Evolutionary conservation across 2,888 invertebrate species (phyloP), one percentile per base, ranked within the genome.

Genomic region (Polyploca ridens): DNA sequence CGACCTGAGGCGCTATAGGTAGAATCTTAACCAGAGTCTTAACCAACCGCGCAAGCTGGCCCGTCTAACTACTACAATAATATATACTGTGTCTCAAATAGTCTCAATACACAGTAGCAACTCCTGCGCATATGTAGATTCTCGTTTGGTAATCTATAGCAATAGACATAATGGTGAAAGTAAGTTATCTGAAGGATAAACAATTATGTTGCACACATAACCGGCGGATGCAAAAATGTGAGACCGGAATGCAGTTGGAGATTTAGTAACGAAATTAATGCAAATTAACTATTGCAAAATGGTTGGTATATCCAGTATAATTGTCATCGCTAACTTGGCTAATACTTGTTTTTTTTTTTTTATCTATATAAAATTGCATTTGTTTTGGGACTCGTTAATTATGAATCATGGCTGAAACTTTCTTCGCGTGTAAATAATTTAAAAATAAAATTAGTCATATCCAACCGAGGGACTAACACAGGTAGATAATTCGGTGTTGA

Each of bases 101-200:
- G 27, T 27, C n/a, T 6, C 46, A 13, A 35, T 27, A 27, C 27
- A 27, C 38, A 60, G 60, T n/a, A 61, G 61, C 41, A 61, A 61
- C 41, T 41, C 61, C 60, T 54, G 54, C 60, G 35, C 41, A 41
- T 41, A 61, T 61, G n/a, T 61, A 27, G 38, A 61, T 16, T 41
- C 41, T 61, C 41, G 35, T 54, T 54, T 54, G 54, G 19, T 54
- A 54, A 27, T 27, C 27, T 27, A 27, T 27, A 27, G 27, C 27
- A 27, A 27, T 27, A 27, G 1, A 27, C 2, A 27, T 27, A 27
- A 38, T n/a, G 14, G 61, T 61, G 61, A 61, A 61, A 61, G 61
- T 35, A n/a, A 60, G 33, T 14, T 61, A 61, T 16, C 16, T 41
- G 61, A 61, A 61, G 61, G 61, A 61, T 61, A 61, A 54, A 54